Evolutionary conservation across 2,113 vertebrate genomes (phyloP).

Genomic region (Condylura cristata): DNA sequence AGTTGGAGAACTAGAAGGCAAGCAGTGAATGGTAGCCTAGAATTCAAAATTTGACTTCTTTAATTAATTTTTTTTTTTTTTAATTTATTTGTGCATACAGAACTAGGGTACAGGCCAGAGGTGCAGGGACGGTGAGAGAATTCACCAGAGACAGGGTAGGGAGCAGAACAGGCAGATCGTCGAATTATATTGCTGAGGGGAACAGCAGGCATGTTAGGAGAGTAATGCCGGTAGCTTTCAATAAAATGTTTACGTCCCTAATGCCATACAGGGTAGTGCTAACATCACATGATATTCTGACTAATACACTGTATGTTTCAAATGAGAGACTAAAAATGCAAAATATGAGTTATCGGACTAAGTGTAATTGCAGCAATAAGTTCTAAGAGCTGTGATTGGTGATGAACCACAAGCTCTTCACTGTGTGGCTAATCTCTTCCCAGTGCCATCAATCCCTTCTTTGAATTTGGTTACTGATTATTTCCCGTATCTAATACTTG

Average conservation of each 20-base stretch:
- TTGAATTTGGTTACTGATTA: background rate
- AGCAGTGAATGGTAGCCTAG: background rate
- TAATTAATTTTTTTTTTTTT: no score
- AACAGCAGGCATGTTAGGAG: no score
- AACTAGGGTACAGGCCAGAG: no score
- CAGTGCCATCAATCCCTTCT: background rate
- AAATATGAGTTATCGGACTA: background rate
- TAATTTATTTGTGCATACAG: no score
- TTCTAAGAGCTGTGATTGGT: background rate
- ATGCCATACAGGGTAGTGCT: background rate
- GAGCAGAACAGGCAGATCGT: no score
- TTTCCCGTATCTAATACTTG: background rate
- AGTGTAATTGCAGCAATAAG: background rate
- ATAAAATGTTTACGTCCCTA: constrained; percentile 11
- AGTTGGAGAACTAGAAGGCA: background rate
- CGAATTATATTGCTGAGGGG: no score
- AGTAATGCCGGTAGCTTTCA: constrained; percentile 4
- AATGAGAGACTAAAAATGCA: background rate
- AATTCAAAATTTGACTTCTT: background rate
- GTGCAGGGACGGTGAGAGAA: no score
- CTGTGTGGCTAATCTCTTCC: background rate
- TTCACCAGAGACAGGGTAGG: no score
- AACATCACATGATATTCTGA: background rate
- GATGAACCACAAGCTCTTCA: background rate
- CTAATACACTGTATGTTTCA: background rate